Percentiles rank a stretch among this genome's conserved stretches.
Conservation (phyloP, 2,797 vertebrate species). For the Mallotus villosus region DNA sequence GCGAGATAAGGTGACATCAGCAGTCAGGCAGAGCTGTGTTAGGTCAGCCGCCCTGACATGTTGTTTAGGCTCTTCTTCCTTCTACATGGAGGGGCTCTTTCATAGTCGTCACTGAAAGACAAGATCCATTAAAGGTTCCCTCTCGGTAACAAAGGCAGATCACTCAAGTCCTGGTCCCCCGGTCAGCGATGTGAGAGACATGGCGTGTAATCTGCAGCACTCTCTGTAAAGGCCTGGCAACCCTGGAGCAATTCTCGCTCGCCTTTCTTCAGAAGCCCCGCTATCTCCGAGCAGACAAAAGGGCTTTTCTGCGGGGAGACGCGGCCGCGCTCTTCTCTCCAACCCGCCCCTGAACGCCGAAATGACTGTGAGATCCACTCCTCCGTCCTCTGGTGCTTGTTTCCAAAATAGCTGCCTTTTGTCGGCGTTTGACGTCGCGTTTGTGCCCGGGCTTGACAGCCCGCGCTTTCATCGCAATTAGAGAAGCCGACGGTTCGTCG, state of each 20-base stretch:
- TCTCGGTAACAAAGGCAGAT: constrained; percentile 32
- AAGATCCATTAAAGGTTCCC: constrained; percentile 40
- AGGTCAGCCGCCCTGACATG: constrained; percentile 16
- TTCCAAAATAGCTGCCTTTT: constrained; percentile 57
- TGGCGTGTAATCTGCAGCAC: constrained; percentile 41
- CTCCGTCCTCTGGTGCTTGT: constrained; percentile 30
- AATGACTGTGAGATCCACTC: constrained; percentile 40
- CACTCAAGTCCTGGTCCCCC: constrained; percentile 21
- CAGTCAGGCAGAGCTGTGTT: background rate
- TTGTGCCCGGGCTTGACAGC: constrained; percentile 60
- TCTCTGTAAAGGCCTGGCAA: constrained; percentile 34
- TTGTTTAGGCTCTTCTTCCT: constrained; percentile 27
- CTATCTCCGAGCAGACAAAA: constrained; percentile 32
- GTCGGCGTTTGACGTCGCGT: constrained; percentile 33
- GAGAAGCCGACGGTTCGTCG: constrained; percentile 49
- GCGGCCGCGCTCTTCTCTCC: too few relatives aligned
- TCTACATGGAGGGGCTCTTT: constrained; percentile 24
- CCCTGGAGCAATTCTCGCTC: constrained; percentile 35
- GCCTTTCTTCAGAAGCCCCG: constrained; percentile 44
- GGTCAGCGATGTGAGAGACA: constrained; percentile 44
- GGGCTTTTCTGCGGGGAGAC: too few relatives aligned
- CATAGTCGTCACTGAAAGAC: constrained; percentile 32
- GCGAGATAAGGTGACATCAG: background rate
- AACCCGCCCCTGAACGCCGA: constrained; percentile 30
- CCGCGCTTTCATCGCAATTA: constrained; percentile 66